Conservation (phyloP, 2,113 vertebrate species). For the Lophochroa leadbeateri region DNA sequence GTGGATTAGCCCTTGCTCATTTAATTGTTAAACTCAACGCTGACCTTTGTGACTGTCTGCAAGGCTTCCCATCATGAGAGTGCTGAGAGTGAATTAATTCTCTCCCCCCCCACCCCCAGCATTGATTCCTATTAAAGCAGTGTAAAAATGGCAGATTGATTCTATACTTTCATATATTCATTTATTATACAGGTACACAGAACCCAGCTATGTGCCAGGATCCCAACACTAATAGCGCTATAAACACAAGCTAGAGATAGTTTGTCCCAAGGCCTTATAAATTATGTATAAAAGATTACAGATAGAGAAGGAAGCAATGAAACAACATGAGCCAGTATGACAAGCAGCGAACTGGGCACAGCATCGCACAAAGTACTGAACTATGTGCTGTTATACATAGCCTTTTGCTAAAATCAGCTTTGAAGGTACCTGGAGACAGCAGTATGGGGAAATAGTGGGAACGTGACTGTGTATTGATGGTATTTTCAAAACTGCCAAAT, state of each 20-base stretch:
- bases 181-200: not conserved
- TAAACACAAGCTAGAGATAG: not conserved
- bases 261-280: not conserved
- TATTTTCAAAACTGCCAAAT: not conserved
- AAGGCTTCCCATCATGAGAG: not conserved
- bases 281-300: not conserved
- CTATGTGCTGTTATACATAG: not conserved
- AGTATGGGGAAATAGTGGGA: not conserved
- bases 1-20: not conserved
- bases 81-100: not conserved
- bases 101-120: not conserved
- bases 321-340: not conserved
- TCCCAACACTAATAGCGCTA: not conserved
- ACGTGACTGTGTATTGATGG: not conserved
- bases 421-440: not conserved
- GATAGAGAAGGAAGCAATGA: not conserved
- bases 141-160: not conserved
- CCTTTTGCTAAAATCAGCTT: not conserved
- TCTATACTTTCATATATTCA: not conserved
- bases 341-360: not conserved
- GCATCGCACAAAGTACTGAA: not conserved
- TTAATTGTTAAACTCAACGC: conserved; percentile 16
- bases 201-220: not conserved
- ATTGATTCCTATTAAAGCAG: not conserved
- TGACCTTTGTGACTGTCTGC: not conserved